Evolutionary conservation across 1,140 invertebrate genomes (phyloP).

Genomic region (Drosophila setifemur): DNA sequence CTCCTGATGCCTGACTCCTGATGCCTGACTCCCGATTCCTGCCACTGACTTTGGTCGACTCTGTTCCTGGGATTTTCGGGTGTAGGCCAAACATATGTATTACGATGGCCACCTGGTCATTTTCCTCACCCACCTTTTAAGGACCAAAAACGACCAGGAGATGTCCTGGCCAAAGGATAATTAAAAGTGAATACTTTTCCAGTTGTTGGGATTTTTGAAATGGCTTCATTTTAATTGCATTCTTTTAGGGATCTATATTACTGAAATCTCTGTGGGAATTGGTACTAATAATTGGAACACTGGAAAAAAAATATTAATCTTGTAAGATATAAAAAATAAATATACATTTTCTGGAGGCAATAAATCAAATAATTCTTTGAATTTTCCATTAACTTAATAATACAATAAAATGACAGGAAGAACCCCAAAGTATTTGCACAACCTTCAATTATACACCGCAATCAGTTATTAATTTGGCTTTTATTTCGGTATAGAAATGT

Average conservation of each 20-base stretch:
- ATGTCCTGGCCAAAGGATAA: too few relatives aligned
- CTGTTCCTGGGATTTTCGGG: conserved; percentile 12
- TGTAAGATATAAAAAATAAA: too few relatives aligned
- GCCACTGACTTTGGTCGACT: conserved; percentile 8
- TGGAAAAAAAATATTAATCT: too few relatives aligned
- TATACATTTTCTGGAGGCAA: too few relatives aligned
- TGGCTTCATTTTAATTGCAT: too few relatives aligned
- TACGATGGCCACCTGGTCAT: background rate
- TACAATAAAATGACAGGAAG: background rate
- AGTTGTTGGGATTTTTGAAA: too few relatives aligned
- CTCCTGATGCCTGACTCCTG: background rate
- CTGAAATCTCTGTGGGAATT: too few relatives aligned
- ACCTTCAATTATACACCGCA: conserved; percentile 43
- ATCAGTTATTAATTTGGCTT: conserved; percentile 42
- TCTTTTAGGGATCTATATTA: too few relatives aligned
- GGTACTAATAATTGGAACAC: too few relatives aligned
- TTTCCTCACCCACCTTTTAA: background rate
- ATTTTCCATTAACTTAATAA: too few relatives aligned
- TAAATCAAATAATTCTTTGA: too few relatives aligned
- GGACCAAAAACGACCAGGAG: background rate
- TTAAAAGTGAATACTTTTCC: too few relatives aligned
- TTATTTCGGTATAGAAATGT: background rate
- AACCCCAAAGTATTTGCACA: conserved; percentile 44
- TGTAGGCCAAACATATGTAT: background rate
- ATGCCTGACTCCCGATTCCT: conserved; percentile 5